phyloP scores from a whole-genome alignment of 2,888 invertebrate genomes.

The Boloria selene region DNA sequence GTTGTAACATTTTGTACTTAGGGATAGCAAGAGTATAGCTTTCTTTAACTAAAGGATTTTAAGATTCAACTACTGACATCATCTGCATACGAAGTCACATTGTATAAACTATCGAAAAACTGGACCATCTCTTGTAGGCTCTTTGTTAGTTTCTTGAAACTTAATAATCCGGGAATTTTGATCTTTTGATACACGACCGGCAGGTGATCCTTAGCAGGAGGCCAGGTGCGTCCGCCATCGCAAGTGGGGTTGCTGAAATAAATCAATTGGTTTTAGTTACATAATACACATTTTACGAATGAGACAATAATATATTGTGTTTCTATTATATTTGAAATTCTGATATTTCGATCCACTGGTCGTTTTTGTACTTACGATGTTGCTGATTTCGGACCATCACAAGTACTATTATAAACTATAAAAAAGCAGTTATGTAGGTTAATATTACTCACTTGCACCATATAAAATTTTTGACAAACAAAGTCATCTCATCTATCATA shows the following conservation, averaged over 20 bases:
- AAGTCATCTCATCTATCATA: conserved; percentile 61
- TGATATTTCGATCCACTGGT: too few species aligned
- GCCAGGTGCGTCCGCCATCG: conserved; percentile 49
- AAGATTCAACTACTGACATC: too few species aligned
- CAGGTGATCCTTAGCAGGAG: conserved; percentile 44
- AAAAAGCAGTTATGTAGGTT: background rate
- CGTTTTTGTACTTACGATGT: too few species aligned
- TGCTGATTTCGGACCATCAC: too few species aligned
- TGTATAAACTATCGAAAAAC: conserved; percentile 55
- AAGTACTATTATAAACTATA: background rate
- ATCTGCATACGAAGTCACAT: conserved; percentile 20
- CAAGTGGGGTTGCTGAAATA: conserved; percentile 58
- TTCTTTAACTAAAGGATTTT: conserved; percentile 15
- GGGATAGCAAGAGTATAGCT: conserved; percentile 2
- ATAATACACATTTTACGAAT: too few species aligned
- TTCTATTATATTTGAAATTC: too few species aligned
- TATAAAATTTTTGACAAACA: conserved; percentile 59
- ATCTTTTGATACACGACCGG: conserved; percentile 52
- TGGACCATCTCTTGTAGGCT: conserved; percentile 48
- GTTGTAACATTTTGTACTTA: too few species aligned
- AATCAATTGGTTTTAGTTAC: background rate
- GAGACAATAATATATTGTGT: too few species aligned
- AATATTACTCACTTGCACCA: conserved; percentile 55
- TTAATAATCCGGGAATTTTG: conserved; percentile 42
- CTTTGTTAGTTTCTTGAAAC: conserved; percentile 42